A percentile compares a stretch with the other conserved stretches of the same genome.
Evolutionary conservation across 1,140 invertebrate genomes (phyloP).

Genomic region (Trinorchestia longiramus): DNA sequence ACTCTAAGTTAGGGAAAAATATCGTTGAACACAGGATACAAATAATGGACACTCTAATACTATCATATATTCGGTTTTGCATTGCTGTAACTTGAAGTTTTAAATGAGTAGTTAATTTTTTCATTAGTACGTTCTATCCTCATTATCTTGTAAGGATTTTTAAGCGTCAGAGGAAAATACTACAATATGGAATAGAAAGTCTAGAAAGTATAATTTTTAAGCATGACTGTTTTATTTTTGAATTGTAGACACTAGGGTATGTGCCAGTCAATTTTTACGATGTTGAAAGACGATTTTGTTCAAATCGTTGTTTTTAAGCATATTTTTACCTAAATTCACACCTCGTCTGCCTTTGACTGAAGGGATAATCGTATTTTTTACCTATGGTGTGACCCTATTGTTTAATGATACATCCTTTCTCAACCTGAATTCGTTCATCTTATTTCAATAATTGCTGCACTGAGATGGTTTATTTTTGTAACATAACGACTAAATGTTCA

Average conservation of each 20-base stretch:
- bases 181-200: too few relatives aligned
- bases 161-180: too few relatives aligned
- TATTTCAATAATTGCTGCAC: neutral
- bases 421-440: neutral
- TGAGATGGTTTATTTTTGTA: neutral
- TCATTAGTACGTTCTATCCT: too few relatives aligned
- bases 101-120: too few relatives aligned
- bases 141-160: too few relatives aligned
- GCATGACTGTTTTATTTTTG: too few relatives aligned
- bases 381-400: neutral
- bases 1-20: too few relatives aligned
- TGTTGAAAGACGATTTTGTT: neutral
- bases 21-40: too few relatives aligned
- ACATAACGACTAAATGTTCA: neutral
- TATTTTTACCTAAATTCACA: neutral
- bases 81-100: too few relatives aligned
- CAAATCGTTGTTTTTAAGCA: neutral
- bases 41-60: too few relatives aligned
- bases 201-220: too few relatives aligned
- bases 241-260: neutral
- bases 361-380: neutral
- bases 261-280: neutral
- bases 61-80: too few relatives aligned
- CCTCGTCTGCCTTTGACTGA: neutral
- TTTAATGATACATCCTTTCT: neutral